Evolutionary conservation across 2,888 invertebrate genomes (phyloP), one percentile per base, ranked within the genome.

Genomic region (Reticulitermes lucifugus): DNA sequence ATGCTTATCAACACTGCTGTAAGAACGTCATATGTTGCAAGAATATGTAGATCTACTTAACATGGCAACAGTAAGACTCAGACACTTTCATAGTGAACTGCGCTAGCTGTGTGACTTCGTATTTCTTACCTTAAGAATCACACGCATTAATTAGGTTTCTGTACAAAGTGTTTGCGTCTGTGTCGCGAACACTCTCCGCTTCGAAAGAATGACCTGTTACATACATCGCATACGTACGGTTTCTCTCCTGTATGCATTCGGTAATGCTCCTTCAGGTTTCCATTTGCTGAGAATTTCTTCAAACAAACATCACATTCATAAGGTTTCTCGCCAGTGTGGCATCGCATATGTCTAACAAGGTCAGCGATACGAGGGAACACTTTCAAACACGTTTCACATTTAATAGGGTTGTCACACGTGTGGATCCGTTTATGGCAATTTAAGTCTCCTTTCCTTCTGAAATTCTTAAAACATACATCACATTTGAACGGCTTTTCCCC

Each of bases 401-500:
- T 73, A 35, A 73, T 41, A 35, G 73, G 73, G 14, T 73, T 73
- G 21, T 73, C 73, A 35, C 29, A 6, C 10, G 14, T 41, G 22
- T 73, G 73, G 25, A 73, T 73, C 18, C 73, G 29, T 35, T 21
- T 73, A 18, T 73, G 73, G 18, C 29, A 29, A 41, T 29, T 73
- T 22, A 73, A 73, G 41, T 29, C 73, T 41, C 35, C 41, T 21
- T 73, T 73, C 22, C 41, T 29, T 73, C 35, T 29, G 22, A 73
- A 73, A 41, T 29, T 41, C 25, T 73, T 73, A 41, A 41, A 41
- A 41, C 73, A 73, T 10, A 73, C 29, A 1, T 73, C 25, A 18
- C 73, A 73, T 22, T 41, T 41, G 41, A 73, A 73, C 6, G 73
- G 73, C 21, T 73, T 73, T 41, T 73, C 73, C 5, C 73, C 73